Evolutionary conservation across 2,797 vertebrate genomes (phyloP).

Genomic region (Passerculus sandwichensis): DNA sequence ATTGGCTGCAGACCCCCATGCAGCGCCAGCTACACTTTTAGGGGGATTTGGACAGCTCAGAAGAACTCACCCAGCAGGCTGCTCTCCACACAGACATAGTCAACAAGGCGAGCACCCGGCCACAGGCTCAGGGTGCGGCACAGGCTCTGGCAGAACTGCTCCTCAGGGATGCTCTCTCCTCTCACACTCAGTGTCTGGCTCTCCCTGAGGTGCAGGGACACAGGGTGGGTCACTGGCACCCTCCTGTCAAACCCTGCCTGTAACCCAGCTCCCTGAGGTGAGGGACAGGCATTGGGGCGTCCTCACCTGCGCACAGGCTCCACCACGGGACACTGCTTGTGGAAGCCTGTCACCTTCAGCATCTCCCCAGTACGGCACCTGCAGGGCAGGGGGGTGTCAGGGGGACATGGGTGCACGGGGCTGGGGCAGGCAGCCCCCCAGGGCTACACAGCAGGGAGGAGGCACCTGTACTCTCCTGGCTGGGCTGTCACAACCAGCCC

Average conservation of each 20-base stretch:
- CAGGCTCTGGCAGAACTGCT: conserved; percentile 81
- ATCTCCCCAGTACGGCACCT: conserved; percentile 88
- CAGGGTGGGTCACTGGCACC: not conserved
- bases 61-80: conserved; percentile 84
- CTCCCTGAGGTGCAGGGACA: conserved; percentile 64
- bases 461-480: conserved; percentile 84
- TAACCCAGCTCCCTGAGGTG: too few species aligned
- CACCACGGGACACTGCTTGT: conserved; percentile 88
- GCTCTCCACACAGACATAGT: conserved; percentile 89
- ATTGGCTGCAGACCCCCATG: not conserved
- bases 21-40: fast-evolving
- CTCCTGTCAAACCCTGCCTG: fast-evolving
- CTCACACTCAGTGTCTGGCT: conserved; percentile 86
- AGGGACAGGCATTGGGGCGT: not conserved
- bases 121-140: conserved; percentile 80
- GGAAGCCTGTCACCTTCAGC: conserved; percentile 83
- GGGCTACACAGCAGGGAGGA: not conserved
- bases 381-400: not conserved
- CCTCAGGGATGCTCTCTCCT: conserved; percentile 87
- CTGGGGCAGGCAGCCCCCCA: not conserved
- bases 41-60: not conserved
- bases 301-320: conserved; percentile 86
- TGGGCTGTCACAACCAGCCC: conserved; percentile 86
- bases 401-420: fast-evolving
- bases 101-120: conserved; percentile 86